Base-by-base conservation (phyloP, 1,140 invertebrate species). In the Cydia amplana region DNA sequence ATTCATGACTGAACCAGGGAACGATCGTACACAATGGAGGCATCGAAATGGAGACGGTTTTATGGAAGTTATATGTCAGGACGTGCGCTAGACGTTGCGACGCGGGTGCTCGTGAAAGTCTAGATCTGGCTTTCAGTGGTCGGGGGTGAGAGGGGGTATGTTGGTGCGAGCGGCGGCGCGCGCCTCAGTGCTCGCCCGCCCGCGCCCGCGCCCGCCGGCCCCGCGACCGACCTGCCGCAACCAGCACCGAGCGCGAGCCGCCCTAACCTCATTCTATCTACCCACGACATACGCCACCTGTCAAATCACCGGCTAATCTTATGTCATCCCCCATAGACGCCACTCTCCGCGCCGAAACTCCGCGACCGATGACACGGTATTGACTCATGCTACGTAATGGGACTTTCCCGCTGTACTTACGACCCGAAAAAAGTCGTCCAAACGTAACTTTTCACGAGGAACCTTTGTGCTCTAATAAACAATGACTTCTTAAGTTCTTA, bases 171-270 rank as follows among this genome's bases (percentile, higher is more conserved):
- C 73, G 72, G 84, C 87, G 87, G 87, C 83, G 87, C 86, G 89
- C 86, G 89, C 87, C 81, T 90, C 89, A 91, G 90, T 88, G 87
- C 85, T 79, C 85, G 84, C 83, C 87, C 85, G 87, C 85, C 85
- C 88, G 85, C 87, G 83, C 87, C 90, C 89, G 85, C 87, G 88
- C 84, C 84, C 88, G 83, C 86, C 85, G 79, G 82, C 81, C 88
- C 81, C 80, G 88, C 88, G 87, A 82, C 85, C 81, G 77, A 83
- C 78, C 82, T 81, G 76, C 83, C 79, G 65, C 78, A 78, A 81
- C 77, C 79, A 75, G 74, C 75, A 75, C 76, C 77, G 74, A 60
- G 75, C 82, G 79, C 76, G 77, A 70, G 74, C 73, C 78, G 77
- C 80, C 84, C 82, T 89, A 90, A 89, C 88, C 87, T 90, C 83